Base-by-base conservation (phyloP, 1,140 invertebrate species). In the Spodoptera frugiperda region DNA sequence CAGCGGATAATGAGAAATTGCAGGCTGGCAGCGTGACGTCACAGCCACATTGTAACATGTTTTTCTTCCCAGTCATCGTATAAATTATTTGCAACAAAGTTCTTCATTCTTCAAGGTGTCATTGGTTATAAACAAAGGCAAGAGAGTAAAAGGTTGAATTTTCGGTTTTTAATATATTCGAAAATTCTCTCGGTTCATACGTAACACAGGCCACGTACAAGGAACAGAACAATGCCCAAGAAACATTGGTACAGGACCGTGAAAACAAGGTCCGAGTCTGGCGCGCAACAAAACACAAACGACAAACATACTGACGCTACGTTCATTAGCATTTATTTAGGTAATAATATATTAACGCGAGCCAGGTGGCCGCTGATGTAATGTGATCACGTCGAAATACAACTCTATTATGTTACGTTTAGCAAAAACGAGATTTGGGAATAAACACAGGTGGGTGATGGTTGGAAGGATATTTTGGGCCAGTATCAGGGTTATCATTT, bases 361-460 rank as follows among this genome's bases (percentile, higher is more conserved):
- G 46, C 55, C 81, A 82, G 76, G 76, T 82, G 81, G 78, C 59
- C 39, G 78, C 57, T 55, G 68, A 39, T 65, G 89, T 86, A 92
- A 92, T 82, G 78, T 82, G 88, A 92, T 89, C 88, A 78, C 46
- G 78, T 82, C 83, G 80, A 87, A 89, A 87, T 86, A 85, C 83
- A 79, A 87, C 84, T 80, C 72, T 79, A 85, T 83, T 78, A 76
- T 73, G 63, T 85, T 84, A 73, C 44, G 33, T 49, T 61, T 17
- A 17, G 57, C 57, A 39, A 44, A 61, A 59, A 61, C 57, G 11
- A 44, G 57, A 17, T 17, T 44, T 61, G 33, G 57, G 48, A 33
- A 33, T 48, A 21, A 33, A 33, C 65, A 21, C 61, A 68, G 65
- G 65, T 68, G 53, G 25, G 33, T 39, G 33, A 39, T 8, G 33